phyloP scores from a whole-genome alignment of 1,140 invertebrate genomes.

The Bombus breviceps region DNA sequence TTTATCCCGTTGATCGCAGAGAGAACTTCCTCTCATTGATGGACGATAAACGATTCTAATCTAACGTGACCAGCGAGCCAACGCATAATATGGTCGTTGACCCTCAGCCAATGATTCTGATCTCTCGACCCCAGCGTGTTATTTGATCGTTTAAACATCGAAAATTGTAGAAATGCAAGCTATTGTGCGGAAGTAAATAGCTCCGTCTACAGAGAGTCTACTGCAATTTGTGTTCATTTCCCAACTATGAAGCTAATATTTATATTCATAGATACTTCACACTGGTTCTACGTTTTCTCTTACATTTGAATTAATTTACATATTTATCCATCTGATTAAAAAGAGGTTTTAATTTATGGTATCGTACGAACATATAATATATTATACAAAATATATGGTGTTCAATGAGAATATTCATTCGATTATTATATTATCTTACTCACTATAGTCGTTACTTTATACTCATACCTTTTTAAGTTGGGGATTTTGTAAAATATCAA shows the following conservation, averaged over 20 bases:
- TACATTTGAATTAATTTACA: too few relatives aligned
- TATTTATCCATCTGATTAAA: too few relatives aligned
- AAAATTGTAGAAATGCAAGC: slow-evolving; percentile 25
- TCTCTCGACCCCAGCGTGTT: slow-evolving; percentile 35
- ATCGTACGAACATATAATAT: too few relatives aligned
- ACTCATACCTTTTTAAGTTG: too few relatives aligned
- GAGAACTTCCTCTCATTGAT: slow-evolving; percentile 67
- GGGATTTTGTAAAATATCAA: too few relatives aligned
- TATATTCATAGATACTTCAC: too few relatives aligned
- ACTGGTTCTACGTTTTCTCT: too few relatives aligned
- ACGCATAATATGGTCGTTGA: slow-evolving; percentile 58
- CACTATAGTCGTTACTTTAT: too few relatives aligned
- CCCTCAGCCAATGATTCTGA: slow-evolving; percentile 55
- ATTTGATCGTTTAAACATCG: slow-evolving; percentile 30
- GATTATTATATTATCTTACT: too few relatives aligned
- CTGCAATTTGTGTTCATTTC: background rate
- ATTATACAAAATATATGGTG: too few relatives aligned
- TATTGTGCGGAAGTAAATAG: slow-evolving; percentile 1
- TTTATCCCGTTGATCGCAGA: slow-evolving; percentile 24
- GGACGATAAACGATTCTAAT: slow-evolving; percentile 67
- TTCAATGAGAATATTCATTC: too few relatives aligned
- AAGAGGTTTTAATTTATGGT: too few relatives aligned
- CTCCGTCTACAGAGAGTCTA: background rate
- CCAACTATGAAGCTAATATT: background rate
- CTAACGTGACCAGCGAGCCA: slow-evolving; percentile 57